A percentile compares a stretch with the other conserved stretches of the same genome.
Evolutionary conservation across 2,113 vertebrate genomes (phyloP).

Genomic region (Microcebus griseorufus): DNA sequence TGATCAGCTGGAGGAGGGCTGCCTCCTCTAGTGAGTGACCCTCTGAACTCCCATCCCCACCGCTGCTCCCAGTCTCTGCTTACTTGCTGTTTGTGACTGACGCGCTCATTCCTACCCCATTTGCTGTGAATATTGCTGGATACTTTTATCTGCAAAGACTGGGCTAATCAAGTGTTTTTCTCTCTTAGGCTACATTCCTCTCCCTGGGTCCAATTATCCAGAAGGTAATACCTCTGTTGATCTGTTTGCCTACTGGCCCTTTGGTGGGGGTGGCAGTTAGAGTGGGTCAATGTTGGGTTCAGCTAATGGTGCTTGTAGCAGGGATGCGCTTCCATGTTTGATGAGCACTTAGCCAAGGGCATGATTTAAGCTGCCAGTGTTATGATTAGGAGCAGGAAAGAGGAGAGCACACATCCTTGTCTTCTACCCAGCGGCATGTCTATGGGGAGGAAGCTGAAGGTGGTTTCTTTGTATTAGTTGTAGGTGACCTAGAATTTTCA

Average conservation of each 20-base stretch:
- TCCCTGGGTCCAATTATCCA: slow-evolving; percentile 71
- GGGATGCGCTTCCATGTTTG: not conserved
- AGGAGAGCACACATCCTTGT: not conserved
- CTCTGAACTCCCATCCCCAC: not conserved
- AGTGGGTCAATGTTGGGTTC: not conserved
- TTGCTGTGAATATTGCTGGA: not conserved
- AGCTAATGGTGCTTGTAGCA: not conserved
- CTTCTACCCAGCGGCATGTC: not conserved
- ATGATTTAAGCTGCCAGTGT: not conserved
- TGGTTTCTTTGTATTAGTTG: not conserved
- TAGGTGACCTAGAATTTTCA: not conserved
- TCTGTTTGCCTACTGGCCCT: not conserved
- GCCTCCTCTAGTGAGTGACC: slow-evolving; percentile 47
- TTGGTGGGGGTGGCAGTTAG: not conserved
- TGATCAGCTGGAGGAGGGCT: slow-evolving; percentile 47
- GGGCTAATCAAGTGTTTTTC: slow-evolving; percentile 50
- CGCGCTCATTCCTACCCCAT: not conserved
- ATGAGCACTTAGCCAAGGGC: not conserved
- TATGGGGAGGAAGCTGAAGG: not conserved
- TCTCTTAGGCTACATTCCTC: slow-evolving; percentile 67
- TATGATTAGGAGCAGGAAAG: not conserved
- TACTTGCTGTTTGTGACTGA: not conserved
- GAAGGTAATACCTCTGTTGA: slow-evolving; percentile 69
- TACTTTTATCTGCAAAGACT: not conserved
- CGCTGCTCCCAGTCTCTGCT: not conserved